These are phyloP conservation scores for Cotesia chilonis DNA, from an alignment of 1,140 invertebrate species.

Conservation along the genomic window DNA sequence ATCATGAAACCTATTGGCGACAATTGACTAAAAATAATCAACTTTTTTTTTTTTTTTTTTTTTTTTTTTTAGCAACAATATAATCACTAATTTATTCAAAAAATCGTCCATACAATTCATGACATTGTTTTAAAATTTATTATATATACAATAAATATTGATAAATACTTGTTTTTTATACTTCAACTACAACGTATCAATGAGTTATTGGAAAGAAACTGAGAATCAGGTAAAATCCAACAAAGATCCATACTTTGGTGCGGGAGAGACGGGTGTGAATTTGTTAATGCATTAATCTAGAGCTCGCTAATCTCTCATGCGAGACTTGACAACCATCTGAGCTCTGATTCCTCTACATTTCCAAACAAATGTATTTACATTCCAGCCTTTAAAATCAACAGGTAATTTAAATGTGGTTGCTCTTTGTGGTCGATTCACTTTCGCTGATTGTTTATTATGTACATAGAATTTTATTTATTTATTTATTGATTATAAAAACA, in stretches of 20 bases:
- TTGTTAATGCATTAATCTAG: constrained; percentile 56
- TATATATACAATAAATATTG: no score
- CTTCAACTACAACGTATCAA: constrained; percentile 55
- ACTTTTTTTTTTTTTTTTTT: neutral
- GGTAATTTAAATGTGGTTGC: constrained; percentile 62
- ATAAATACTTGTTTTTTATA: constrained; percentile 45
- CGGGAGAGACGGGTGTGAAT: constrained; percentile 65
- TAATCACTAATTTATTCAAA: constrained; percentile 12
- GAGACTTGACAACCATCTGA: constrained; percentile 66
- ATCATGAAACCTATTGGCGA: constrained; percentile 48
- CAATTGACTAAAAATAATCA: constrained; percentile 30
- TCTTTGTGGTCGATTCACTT: constrained; percentile 62
- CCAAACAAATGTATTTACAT: constrained; percentile 64
- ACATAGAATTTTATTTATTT: constrained; percentile 44
- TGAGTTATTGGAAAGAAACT: constrained; percentile 46
- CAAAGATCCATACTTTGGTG: constrained; percentile 66
- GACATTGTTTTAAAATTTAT: constrained; percentile 47
- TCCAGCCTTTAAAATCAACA: constrained; percentile 60
- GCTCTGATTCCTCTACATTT: constrained; percentile 67
- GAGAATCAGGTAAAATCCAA: constrained; percentile 56
- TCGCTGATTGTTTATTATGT: constrained; percentile 40
- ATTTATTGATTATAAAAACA: neutral
- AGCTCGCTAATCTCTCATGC: constrained; percentile 57
- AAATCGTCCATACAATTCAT: constrained; percentile 36
- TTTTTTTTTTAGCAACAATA: constrained; percentile 4